Evolutionary conservation across 2,113 vertebrate species (phyloP).

Genomic region (Neolamprologus tretocephalus): DNA sequence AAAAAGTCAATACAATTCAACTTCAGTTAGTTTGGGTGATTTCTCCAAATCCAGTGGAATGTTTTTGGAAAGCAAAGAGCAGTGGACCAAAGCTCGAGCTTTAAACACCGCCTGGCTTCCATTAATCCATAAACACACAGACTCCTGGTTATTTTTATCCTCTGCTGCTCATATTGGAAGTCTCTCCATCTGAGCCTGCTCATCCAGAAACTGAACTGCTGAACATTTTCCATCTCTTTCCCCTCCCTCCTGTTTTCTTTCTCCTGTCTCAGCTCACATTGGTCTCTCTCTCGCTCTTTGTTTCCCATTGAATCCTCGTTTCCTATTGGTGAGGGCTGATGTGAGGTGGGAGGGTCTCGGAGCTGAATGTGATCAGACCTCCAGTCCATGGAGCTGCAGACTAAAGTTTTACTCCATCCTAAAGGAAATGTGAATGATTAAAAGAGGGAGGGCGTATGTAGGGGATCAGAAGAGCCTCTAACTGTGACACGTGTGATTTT

Average conservation of each 20-base stretch:
- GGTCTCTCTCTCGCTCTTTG: conserved; percentile 3
- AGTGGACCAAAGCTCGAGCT: not conserved
- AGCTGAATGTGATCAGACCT: not conserved
- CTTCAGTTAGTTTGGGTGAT: not conserved
- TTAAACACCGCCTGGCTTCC: not conserved
- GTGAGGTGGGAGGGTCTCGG: not conserved
- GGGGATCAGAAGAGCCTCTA: not conserved
- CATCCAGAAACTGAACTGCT: conserved; percentile 70
- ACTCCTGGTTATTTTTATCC: conserved; percentile 16
- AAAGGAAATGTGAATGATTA: not conserved
- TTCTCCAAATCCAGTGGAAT: not conserved
- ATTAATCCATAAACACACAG: not conserved
- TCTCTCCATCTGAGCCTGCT: conserved; percentile 80
- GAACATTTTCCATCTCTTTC: conserved; percentile 35
- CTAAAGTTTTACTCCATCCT: not conserved
- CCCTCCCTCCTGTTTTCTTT: conserved; percentile 13
- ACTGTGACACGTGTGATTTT: not conserved
- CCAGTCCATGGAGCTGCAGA: conserved; percentile 2
- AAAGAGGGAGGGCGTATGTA: not conserved
- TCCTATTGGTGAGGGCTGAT: not conserved
- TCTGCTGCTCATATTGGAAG: not conserved
- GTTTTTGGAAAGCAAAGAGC: not conserved
- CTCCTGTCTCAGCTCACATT: not conserved
- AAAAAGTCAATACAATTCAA: not conserved
- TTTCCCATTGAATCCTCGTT: not conserved